Evolutionary conservation across 2,113 vertebrate species (phyloP), one percentile per base, ranked within the genome.

Genomic region (Sphaerodactylus townsendi): DNA sequence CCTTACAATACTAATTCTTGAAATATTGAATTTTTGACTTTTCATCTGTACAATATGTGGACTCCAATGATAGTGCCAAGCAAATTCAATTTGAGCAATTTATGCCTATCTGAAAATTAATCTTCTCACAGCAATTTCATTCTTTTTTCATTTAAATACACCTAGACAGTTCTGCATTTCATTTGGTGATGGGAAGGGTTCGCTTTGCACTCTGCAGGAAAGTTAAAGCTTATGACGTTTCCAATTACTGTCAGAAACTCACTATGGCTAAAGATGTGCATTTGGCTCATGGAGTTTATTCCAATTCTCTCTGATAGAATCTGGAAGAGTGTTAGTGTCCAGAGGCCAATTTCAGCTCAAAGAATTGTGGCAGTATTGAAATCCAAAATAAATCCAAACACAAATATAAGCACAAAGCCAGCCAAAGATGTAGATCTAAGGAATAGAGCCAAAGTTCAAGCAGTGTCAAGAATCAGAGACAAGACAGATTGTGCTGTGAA

Each of bases 1-100:
- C 50, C 39, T 77, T 69, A 48, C 19, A 41, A 64, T 82, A 87
- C 69, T 78, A 89, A 39, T 82, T 89, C 39, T 72, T 80, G 79
- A 90, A 93, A 87, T 88, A 93, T 1, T 83, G 69, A 15, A 83
- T 82, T 93, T 88, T 77, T 91, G 64, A n/a, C 65, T 77, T 86
- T 69, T 9, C 35, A 10, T 80, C 75, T 80, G 35, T 65, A n/a
- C 28, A 71, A 15, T 30, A 13, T 3, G 62, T 81, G 77, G 85
- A 41, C 37, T 53, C n/a, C 46, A 50, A 44, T 23, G 78, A 91
- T 5, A 86, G 78, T 23, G 82, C 35, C 83, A 50, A 87, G 64
- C 33, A 90, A 89, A 93, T 88, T 77, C 53, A 0, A 80, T 69
- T 87, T 39, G n/a, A 87, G 86, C 9, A 56, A 74, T 91, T 91